phyloP scores from a whole-genome alignment of 2,888 invertebrate species.

The Hirudinaria manillensis region DNA sequence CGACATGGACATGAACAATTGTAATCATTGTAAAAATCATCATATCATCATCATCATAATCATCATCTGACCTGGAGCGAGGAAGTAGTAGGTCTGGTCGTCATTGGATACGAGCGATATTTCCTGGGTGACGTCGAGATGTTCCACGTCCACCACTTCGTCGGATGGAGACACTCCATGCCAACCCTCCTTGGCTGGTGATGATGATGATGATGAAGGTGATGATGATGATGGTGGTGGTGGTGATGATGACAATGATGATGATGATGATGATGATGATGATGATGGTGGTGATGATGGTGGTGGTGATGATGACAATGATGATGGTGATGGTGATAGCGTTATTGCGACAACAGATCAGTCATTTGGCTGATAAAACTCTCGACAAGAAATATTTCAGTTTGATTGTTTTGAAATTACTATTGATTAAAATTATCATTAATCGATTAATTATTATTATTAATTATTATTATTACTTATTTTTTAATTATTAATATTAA shows the following conservation, averaged over 20 bases:
- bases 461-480: too few relatives aligned
- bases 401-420: too few relatives aligned
- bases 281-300: slow-evolving; percentile 20
- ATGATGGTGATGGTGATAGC: background rate
- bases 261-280: slow-evolving; percentile 17
- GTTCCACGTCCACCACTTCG: slow-evolving; percentile 60
- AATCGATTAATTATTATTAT: too few relatives aligned
- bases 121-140: slow-evolving; percentile 73
- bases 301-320: slow-evolving; percentile 8
- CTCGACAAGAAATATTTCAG: too few relatives aligned
- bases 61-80: slow-evolving; percentile 66
- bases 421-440: too few relatives aligned
- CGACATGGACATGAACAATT: background rate
- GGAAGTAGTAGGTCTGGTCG: slow-evolving; percentile 74
- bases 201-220: background rate
- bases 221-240: background rate
- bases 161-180: slow-evolving; percentile 56
- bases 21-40: background rate
- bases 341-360: too few relatives aligned
- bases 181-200: slow-evolving; percentile 68
- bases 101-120: slow-evolving; percentile 69
- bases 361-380: background rate
- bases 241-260: slow-evolving; percentile 15
- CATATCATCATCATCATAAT: background rate
- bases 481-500: too few relatives aligned